Conservation (phyloP, 2,888 invertebrate genomes). For the Nephrotoma flavescens region DNA sequence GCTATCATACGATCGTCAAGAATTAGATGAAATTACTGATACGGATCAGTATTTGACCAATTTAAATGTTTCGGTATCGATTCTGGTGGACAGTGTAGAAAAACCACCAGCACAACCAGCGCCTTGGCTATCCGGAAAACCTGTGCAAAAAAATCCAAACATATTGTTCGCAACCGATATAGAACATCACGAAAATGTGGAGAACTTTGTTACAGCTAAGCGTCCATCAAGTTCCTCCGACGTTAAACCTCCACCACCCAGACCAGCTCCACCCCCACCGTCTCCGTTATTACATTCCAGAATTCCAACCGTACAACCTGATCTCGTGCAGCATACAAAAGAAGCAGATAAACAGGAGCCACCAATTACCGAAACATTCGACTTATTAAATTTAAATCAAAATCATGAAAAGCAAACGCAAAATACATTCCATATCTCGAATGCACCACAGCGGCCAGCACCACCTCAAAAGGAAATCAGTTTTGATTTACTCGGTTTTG, state of each 20-base stretch:
- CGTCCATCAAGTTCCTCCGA: conserved; percentile 17
- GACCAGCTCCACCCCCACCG: conserved; percentile 19
- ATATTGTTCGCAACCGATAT: conserved; percentile 57
- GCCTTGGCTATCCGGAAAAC: conserved; percentile 60
- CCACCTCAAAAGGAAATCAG: conserved; percentile 31
- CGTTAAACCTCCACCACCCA: conserved; percentile 24
- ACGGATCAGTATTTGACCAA: conserved; percentile 50
- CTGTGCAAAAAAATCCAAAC: conserved; percentile 36
- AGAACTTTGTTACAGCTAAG: conserved; percentile 51
- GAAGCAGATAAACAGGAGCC: not conserved
- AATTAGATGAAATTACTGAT: conserved; percentile 71
- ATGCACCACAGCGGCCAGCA: conserved; percentile 15
- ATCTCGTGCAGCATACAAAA: not conserved
- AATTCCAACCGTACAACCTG: conserved; percentile 14
- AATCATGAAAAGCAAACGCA: conserved; percentile 15
- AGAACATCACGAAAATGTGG: conserved; percentile 70
- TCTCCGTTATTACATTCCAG: conserved; percentile 16
- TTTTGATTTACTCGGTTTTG: conserved; percentile 43
- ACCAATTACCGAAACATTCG: conserved; percentile 22
- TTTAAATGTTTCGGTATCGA: conserved; percentile 52
- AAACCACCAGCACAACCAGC: conserved; percentile 49
- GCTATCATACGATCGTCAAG: conserved; percentile 57
- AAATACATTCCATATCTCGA: conserved; percentile 11
- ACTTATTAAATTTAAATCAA: conserved; percentile 39
- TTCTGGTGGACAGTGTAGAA: conserved; percentile 57